These are phyloP conservation scores for Erebia aethiops DNA, from an alignment of 2,888 invertebrate species.

Conservation along the genomic window DNA sequence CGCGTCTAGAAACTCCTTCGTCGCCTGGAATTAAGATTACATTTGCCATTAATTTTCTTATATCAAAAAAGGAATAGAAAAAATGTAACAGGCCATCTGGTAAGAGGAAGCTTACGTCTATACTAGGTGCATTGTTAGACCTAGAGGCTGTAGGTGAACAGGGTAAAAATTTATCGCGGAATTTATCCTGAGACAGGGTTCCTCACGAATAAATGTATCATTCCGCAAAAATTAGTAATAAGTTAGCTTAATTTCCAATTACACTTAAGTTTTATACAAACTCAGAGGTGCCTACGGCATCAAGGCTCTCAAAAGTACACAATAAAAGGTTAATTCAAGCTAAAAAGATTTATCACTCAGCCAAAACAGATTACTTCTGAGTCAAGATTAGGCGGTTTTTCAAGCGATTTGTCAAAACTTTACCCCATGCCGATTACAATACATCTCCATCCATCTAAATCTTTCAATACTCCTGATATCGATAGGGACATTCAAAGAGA, in stretches of 20 bases:
- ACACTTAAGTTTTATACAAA: neutral
- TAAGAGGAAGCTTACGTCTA: too few species aligned
- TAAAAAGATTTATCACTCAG: neutral
- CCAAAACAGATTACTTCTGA: neutral
- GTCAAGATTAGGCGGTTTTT: neutral
- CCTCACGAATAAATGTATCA: too few species aligned
- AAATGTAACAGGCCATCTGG: neutral
- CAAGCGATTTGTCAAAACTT: slow-evolving; percentile 3
- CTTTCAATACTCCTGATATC: slow-evolving; percentile 3
- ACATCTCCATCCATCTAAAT: slow-evolving; percentile 17
- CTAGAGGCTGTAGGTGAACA: too few species aligned
- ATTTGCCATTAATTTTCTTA: neutral
- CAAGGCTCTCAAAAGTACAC: neutral
- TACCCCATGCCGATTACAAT: slow-evolving; percentile 5
- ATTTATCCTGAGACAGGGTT: too few species aligned
- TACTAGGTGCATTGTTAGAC: too few species aligned
- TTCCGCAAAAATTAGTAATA: too few species aligned
- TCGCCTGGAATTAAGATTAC: slow-evolving; percentile 83
- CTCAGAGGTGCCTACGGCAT: neutral
- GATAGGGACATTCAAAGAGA: slow-evolving; percentile 4
- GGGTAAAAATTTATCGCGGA: too few species aligned
- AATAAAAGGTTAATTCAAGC: neutral
- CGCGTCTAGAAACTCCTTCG: slow-evolving; percentile 90
- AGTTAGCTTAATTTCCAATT: too few species aligned
- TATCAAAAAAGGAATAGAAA: neutral